Evolutionary conservation across 2,888 invertebrate species (phyloP).

Genomic region (Meiosimyza decipiens): DNA sequence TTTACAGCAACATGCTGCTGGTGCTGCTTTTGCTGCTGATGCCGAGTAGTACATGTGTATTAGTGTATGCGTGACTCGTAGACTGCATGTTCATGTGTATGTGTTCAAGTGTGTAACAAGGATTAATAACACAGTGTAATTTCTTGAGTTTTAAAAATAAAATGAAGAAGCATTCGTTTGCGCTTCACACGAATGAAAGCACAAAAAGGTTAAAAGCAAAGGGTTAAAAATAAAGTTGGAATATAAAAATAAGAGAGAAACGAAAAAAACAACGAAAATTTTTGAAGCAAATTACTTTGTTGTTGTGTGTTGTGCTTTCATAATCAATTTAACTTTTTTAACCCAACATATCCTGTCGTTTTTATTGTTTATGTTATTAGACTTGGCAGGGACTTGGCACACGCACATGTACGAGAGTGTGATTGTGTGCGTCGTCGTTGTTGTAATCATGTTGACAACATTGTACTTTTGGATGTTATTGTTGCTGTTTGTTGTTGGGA

Average conservation of each 20-base stretch:
- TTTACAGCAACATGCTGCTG: conserved; percentile 18
- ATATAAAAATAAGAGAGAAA: conserved; percentile 1
- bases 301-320: not conserved
- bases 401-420: not conserved
- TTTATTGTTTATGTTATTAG: too few relatives aligned
- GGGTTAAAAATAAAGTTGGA: not conserved
- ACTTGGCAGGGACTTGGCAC: not conserved
- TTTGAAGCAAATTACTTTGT: not conserved
- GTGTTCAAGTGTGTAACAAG: not conserved
- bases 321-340: conserved; percentile 24
- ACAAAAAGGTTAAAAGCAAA: not conserved
- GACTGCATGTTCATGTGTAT: not conserved
- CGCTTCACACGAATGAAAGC: not conserved
- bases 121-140: conserved; percentile 4
- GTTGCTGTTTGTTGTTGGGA: conserved; percentile 6
- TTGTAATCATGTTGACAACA: not conserved
- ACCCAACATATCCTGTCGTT: not conserved
- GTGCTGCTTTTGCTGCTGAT: not conserved
- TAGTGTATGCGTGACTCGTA: not conserved
- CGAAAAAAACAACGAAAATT: not conserved
- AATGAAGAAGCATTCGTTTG: not conserved
- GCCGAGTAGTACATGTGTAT: not conserved
- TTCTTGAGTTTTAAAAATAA: conserved; percentile 14
- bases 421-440: not conserved
- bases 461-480: not conserved